phyloP scores from a whole-genome alignment of 2,797 vertebrate species.

The Novumbra hubbsi region DNA sequence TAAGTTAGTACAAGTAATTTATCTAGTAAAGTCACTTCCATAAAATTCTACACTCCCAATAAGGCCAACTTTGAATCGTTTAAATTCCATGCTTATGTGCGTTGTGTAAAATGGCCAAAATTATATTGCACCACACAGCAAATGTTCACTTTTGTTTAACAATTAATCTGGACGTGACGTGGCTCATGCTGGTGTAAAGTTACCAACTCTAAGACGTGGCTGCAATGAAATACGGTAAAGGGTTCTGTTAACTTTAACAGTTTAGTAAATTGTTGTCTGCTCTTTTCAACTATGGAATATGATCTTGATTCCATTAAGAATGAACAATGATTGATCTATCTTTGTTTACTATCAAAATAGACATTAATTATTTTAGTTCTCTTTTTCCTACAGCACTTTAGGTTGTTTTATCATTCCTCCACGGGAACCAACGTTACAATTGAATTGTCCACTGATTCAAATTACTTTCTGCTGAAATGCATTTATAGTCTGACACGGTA shows the following conservation, averaged over 20 bases:
- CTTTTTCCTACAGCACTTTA: slow-evolving; percentile 29
- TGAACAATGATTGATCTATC: slow-evolving; percentile 22
- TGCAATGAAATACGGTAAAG: slow-evolving; percentile 18
- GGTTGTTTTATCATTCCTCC: slow-evolving; percentile 25
- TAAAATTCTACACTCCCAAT: too few relatives aligned
- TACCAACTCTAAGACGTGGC: slow-evolving; percentile 19
- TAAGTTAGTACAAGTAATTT: too few relatives aligned
- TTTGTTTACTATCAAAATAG: slow-evolving; percentile 5
- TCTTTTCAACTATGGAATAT: slow-evolving; percentile 20
- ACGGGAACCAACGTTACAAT: slow-evolving; percentile 54
- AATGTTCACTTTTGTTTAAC: background rate
- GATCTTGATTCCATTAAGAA: slow-evolving; percentile 48
- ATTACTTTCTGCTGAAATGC: slow-evolving; percentile 59
- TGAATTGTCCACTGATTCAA: slow-evolving; percentile 57
- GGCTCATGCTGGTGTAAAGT: background rate
- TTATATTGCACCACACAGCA: background rate
- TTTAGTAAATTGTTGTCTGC: slow-evolving; percentile 44
- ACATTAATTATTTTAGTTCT: slow-evolving; percentile 54
- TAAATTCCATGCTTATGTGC: too few relatives aligned
- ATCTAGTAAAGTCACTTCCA: too few relatives aligned
- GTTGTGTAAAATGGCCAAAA: too few relatives aligned
- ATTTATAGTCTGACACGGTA: slow-evolving; percentile 53
- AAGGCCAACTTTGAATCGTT: too few relatives aligned
- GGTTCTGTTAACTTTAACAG: slow-evolving; percentile 14
- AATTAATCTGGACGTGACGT: background rate